phyloP scores from a whole-genome alignment of 2,888 invertebrate genomes.

The Drosophila nr. perissopoda region DNA sequence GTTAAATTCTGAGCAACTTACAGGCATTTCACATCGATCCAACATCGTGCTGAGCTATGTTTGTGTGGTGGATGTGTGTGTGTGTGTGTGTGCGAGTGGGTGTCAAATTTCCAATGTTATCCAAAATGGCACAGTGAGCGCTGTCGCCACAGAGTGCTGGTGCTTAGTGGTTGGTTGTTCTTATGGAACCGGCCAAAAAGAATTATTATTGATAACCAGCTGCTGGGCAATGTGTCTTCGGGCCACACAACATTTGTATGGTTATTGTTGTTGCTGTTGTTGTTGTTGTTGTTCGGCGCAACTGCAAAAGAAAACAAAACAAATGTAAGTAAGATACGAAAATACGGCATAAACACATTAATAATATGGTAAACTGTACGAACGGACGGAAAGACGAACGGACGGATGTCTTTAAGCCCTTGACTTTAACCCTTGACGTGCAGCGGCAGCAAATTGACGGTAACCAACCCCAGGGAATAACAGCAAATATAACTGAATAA shows the following conservation, averaged over 20 bases:
- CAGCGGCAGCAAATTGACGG: slow-evolving; percentile 24
- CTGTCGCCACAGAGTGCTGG: slow-evolving; percentile 41
- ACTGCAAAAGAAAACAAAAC: slow-evolving; percentile 63
- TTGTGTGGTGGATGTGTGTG: slow-evolving; percentile 15
- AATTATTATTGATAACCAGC: slow-evolving; percentile 68
- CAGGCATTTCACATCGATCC: slow-evolving; percentile 84
- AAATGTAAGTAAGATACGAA: slow-evolving; percentile 27
- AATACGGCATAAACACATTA: slow-evolving; percentile 46
- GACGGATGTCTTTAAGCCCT: slow-evolving; percentile 66
- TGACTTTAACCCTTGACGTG: slow-evolving; percentile 72
- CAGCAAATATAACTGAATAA: slow-evolving; percentile 34
- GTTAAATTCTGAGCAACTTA: slow-evolving; percentile 55
- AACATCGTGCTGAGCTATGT: slow-evolving; percentile 70
- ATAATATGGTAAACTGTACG: slow-evolving; percentile 43
- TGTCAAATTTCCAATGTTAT: slow-evolving; percentile 53
- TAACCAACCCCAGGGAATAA: slow-evolving; percentile 48
- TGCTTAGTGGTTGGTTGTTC: slow-evolving; percentile 59
- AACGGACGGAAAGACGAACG: not conserved
- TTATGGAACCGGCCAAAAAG: slow-evolving; percentile 59
- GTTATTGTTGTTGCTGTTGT: slow-evolving; percentile 38
- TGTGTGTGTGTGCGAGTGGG: slow-evolving; percentile 3
- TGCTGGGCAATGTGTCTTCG: slow-evolving; percentile 67
- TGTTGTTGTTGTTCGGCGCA: slow-evolving; percentile 39
- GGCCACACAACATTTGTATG: slow-evolving; percentile 79
- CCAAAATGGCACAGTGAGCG: slow-evolving; percentile 55